These are phyloP conservation scores for Drosophila nr. perissopoda DNA, from an alignment of 2,888 invertebrate genomes.

Conservation along the genomic window DNA sequence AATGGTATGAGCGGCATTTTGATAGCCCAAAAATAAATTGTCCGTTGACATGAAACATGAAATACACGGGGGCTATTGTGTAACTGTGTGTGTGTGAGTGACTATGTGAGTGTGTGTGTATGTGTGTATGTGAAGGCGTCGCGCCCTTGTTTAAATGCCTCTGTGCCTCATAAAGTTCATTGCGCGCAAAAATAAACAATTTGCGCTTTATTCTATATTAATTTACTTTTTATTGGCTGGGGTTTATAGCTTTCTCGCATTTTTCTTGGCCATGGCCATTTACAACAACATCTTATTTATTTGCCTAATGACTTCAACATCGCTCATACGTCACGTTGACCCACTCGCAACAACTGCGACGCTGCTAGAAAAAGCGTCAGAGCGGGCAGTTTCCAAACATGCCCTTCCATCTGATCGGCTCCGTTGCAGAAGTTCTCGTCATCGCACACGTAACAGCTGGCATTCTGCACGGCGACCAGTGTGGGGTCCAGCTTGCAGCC, in stretches of 20 bases:
- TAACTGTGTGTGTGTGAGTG: neutral
- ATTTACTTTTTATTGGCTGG: conserved; percentile 69
- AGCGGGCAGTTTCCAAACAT: conserved; percentile 33
- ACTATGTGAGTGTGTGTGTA: conserved; percentile 1
- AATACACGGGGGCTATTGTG: conserved; percentile 25
- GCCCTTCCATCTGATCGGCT: conserved; percentile 27
- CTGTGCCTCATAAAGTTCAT: conserved; percentile 52
- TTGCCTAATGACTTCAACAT: conserved; percentile 23
- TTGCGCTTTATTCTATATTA: conserved; percentile 58
- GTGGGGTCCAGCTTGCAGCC: conserved; percentile 79
- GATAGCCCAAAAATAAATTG: conserved; percentile 61
- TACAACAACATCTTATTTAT: conserved; percentile 28
- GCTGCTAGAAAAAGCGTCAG: conserved; percentile 29
- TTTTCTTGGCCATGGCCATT: conserved; percentile 54
- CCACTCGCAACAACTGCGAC: conserved; percentile 22
- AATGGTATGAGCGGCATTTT: conserved; percentile 58
- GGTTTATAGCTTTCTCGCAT: conserved; percentile 25
- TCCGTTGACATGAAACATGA: conserved; percentile 58
- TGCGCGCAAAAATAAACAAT: conserved; percentile 68
- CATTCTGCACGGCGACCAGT: conserved; percentile 61
- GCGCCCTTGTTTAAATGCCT: conserved; percentile 38
- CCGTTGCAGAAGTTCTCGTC: conserved; percentile 77
- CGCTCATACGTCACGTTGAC: conserved; percentile 50
- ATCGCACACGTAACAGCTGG: conserved; percentile 77
- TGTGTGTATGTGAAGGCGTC: conserved; percentile 34